Evolutionary conservation across 2,888 invertebrate species (phyloP).

Genomic region (Lasioglossum vierecki): DNA sequence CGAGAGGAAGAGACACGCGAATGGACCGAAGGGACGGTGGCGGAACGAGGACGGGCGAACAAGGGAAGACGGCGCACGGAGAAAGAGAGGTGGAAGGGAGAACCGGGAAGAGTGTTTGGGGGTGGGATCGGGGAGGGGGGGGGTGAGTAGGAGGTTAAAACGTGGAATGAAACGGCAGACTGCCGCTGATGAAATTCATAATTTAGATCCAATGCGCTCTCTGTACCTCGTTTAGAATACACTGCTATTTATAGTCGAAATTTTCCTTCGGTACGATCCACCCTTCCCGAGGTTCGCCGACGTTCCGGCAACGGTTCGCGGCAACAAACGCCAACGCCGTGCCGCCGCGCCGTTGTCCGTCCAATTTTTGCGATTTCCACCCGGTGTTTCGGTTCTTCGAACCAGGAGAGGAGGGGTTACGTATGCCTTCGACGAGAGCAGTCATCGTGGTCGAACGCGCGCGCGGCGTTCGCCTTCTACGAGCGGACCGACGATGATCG

Average conservation of each 20-base stretch:
- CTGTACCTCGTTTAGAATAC: conserved; percentile 84
- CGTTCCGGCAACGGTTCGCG: conserved; percentile 28
- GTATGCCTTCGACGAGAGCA: not conserved
- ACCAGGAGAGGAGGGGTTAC: no score
- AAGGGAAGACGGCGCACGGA: conserved; percentile 38
- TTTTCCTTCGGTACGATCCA: conserved; percentile 80
- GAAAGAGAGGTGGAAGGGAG: not conserved
- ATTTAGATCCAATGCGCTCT: conserved; percentile 84
- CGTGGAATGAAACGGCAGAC: conserved; percentile 83
- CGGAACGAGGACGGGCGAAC: conserved; percentile 51
- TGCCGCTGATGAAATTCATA: conserved; percentile 84
- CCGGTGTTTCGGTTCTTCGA: not conserved
- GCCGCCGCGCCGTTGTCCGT: conserved; percentile 26
- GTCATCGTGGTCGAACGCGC: conserved; percentile 1
- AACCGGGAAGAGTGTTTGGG: conserved; percentile 41
- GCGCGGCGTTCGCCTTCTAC: not conserved
- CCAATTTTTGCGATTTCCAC: conserved; percentile 4
- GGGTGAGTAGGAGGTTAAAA: conserved; percentile 73
- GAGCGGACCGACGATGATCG: conserved; percentile 16
- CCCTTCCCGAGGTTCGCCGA: conserved; percentile 55
- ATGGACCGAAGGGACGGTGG: conserved; percentile 42
- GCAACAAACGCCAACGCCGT: conserved; percentile 28
- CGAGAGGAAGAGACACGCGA: conserved; percentile 54
- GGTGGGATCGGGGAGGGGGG: conserved; percentile 49
- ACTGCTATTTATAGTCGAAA: conserved; percentile 84